These are phyloP conservation scores for Cyanoliseus patagonus DNA, from an alignment of 2,113 vertebrate genomes.

Conservation along the genomic window DNA sequence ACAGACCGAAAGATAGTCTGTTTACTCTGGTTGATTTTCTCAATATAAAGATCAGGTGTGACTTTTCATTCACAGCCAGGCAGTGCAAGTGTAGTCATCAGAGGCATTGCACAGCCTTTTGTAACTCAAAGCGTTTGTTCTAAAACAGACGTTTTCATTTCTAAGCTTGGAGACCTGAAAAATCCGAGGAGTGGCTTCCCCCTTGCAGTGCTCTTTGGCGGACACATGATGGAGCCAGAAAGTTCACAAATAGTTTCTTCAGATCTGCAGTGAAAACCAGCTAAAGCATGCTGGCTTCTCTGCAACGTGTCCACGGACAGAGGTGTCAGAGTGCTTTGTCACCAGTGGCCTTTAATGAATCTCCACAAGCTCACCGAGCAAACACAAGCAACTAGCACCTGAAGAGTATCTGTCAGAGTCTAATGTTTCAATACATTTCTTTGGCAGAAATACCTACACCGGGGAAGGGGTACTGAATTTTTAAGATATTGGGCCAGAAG, in stretches of 20 bases:
- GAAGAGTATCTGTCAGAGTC: not conserved
- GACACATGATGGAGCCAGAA: conserved; percentile 63
- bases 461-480: not conserved
- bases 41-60: not conserved
- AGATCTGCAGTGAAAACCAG: not conserved
- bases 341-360: not conserved
- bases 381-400: not conserved
- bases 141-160: not conserved
- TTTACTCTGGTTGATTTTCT: not conserved
- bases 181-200: not conserved
- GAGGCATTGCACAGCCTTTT: not conserved
- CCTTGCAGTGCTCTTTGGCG: conserved; percentile 26
- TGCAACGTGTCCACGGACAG: not conserved
- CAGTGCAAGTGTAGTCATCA: not conserved
- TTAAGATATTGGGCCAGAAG: not conserved
- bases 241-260: conserved; percentile 26
- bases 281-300: not conserved
- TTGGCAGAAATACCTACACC: not conserved
- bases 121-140: not conserved
- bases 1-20: not conserved
- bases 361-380: not conserved
- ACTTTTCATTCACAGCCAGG: not conserved
- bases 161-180: not conserved
- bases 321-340: not conserved
- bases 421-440: not conserved